Evolutionary conservation across 2,888 invertebrate species (phyloP).

Genomic region (Scrobipalpa costella): DNA sequence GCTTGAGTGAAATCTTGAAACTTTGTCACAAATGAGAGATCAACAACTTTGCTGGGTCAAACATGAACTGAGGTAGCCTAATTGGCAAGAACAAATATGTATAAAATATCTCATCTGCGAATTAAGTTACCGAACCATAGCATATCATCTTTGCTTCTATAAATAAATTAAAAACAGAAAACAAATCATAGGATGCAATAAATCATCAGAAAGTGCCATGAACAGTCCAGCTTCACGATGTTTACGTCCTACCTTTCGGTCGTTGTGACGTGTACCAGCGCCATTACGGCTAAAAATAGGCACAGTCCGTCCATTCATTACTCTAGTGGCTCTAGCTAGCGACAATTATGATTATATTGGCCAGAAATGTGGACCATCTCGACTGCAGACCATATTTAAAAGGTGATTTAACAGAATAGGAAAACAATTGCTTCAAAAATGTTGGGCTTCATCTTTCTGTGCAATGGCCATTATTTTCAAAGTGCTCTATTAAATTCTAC

Average conservation of each 20-base stretch:
- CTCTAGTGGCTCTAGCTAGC: background rate
- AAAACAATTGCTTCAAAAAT: too few species aligned
- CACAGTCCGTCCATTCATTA: slow-evolving; percentile 19
- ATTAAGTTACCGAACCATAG: background rate
- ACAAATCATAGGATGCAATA: background rate
- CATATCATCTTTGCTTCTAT: slow-evolving; percentile 40
- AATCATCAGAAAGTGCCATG: background rate
- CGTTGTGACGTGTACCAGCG: slow-evolving; percentile 12
- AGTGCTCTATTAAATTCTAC: too few species aligned
- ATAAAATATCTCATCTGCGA: too few species aligned
- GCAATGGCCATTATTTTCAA: too few species aligned
- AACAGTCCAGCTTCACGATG: slow-evolving; percentile 14
- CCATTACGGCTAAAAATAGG: slow-evolving; percentile 18
- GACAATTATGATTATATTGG: background rate
- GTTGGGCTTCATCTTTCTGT: too few species aligned
- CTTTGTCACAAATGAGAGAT: too few species aligned
- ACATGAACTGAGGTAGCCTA: too few species aligned
- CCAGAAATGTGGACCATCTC: background rate
- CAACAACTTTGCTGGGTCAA: too few species aligned
- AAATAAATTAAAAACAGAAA: slow-evolving; percentile 3
- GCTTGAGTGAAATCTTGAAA: background rate
- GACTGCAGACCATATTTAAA: too few species aligned
- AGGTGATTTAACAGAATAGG: too few species aligned
- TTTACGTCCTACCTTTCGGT: slow-evolving; percentile 9
- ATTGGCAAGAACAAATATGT: too few species aligned